Percentiles rank a stretch among this genome's conserved stretches.
phyloP scores from a whole-genome alignment of 2,888 invertebrate genomes.

The Campaea margaritaria region DNA sequence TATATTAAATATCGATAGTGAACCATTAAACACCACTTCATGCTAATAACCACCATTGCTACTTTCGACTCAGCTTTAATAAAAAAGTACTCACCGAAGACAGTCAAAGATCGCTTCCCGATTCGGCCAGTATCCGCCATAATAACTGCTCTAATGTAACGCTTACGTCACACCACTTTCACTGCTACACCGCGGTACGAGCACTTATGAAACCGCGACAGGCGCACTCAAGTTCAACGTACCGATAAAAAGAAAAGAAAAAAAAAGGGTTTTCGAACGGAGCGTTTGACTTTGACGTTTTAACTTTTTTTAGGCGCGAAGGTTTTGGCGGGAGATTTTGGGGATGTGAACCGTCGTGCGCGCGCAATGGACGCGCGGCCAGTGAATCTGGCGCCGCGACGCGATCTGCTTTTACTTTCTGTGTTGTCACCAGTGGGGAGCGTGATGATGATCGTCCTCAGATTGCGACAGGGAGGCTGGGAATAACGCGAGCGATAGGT shows the following conservation, averaged over 20 bases:
- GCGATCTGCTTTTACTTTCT: constrained; percentile 80
- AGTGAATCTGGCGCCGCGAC: constrained; percentile 67
- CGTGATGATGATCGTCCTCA: constrained; percentile 38
- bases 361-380: constrained; percentile 74
- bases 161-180: constrained; percentile 82
- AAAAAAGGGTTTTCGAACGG: constrained; percentile 43
- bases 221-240: constrained; percentile 75
- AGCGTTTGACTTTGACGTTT: constrained; percentile 13
- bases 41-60: constrained; percentile 13
- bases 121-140: constrained; percentile 76
- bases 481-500: constrained; percentile 22
- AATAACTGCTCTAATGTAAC: constrained; percentile 73
- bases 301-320: constrained; percentile 42
- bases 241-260: constrained; percentile 49
- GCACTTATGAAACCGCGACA: constrained; percentile 72
- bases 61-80: constrained; percentile 33
- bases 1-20: no score
- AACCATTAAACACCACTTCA: constrained; percentile 27
- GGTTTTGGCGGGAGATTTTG: constrained; percentile 67
- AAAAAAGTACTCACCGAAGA: constrained; percentile 68
- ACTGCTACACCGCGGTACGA: constrained; percentile 65
- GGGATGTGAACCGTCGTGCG: constrained; percentile 64
- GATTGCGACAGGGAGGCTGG: constrained; percentile 28
- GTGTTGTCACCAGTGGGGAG: constrained; percentile 74
- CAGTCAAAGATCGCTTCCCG: constrained; percentile 70